phyloP scores from a whole-genome alignment of 1,140 invertebrate genomes.

The Trichonephila clavata region DNA sequence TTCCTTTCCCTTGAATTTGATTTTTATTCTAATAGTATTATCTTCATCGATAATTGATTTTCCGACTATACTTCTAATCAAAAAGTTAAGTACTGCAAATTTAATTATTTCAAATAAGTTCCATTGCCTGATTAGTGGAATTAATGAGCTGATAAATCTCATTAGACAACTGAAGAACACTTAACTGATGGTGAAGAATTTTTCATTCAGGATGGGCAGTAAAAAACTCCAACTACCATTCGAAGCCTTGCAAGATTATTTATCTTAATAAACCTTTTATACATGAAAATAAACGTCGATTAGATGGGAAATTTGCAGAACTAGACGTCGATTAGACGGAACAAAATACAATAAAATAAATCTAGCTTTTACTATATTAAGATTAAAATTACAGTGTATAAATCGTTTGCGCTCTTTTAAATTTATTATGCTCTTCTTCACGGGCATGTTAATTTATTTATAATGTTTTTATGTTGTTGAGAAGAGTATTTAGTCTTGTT shows the following conservation, averaged over 20 bases:
- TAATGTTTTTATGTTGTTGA: too few relatives aligned
- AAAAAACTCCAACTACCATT: not conserved
- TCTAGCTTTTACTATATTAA: too few relatives aligned
- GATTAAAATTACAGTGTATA: too few relatives aligned
- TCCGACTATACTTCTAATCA: not conserved
- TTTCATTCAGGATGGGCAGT: not conserved
- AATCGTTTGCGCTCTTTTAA: too few relatives aligned
- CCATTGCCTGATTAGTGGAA: not conserved
- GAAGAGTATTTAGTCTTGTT: too few relatives aligned
- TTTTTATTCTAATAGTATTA: not conserved
- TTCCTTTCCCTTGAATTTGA: not conserved
- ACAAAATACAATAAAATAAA: too few relatives aligned
- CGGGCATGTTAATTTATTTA: too few relatives aligned
- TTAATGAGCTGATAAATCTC: not conserved
- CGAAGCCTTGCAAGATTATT: not conserved
- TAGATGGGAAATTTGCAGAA: too few relatives aligned
- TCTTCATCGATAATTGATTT: not conserved
- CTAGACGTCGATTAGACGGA: too few relatives aligned
- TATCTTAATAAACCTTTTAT: too few relatives aligned
- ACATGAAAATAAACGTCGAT: too few relatives aligned
- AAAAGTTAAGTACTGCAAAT: not conserved
- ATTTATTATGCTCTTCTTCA: too few relatives aligned
- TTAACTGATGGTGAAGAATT: not conserved
- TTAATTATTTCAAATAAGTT: not conserved
- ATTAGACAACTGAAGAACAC: not conserved